Base-by-base conservation (phyloP, 2,888 invertebrate species). In the Mythimna pallens region DNA sequence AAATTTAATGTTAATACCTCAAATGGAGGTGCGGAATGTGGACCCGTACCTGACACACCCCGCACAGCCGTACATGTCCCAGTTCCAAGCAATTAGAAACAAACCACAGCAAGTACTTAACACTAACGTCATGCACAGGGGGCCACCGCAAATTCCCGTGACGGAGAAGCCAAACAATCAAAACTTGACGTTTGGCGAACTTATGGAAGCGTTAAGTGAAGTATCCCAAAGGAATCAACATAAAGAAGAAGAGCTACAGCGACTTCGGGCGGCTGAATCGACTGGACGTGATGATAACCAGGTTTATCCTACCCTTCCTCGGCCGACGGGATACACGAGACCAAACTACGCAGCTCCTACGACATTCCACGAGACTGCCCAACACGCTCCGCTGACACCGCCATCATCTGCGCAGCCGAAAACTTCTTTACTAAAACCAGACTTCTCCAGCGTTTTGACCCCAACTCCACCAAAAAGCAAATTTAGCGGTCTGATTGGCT, bases 391-490 rank as follows among this genome's bases (percentile, higher is more conserved):
- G 43, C 73, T 54, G 3, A 52, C 52, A 61, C 82, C 71, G 20
- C 47, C 82, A 0, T 67, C 88, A 30, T 66, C 87, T 47, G 71
- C 82, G 14, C 52, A 83, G 50, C 84, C 88, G 3, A 92, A 92
- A 76, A 70, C 89, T 55, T 81, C 91, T 7, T 65, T 89, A 14
- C 63, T 90, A 43, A 91, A 91, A 76, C 87, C 90, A 43, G 89
- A 89, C 64, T 74, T 92, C 50, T 84, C 89, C 34, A 88, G 90
- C 50, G 74, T 95, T 20, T 82, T 93, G 17, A 90, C 93, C 73
- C 93, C 95, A 54, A 85, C 92, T 14, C 84, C 92, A 17, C 86
- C 90, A 6, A 94, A 93, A 1, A 87, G 88, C 55, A 96, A 95
- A 90, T 82, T 92, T 65, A 92, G 91, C 62, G 93, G 94, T 52